Base-by-base conservation (phyloP, 2,888 invertebrate species). In the Busseola fusca region DNA sequence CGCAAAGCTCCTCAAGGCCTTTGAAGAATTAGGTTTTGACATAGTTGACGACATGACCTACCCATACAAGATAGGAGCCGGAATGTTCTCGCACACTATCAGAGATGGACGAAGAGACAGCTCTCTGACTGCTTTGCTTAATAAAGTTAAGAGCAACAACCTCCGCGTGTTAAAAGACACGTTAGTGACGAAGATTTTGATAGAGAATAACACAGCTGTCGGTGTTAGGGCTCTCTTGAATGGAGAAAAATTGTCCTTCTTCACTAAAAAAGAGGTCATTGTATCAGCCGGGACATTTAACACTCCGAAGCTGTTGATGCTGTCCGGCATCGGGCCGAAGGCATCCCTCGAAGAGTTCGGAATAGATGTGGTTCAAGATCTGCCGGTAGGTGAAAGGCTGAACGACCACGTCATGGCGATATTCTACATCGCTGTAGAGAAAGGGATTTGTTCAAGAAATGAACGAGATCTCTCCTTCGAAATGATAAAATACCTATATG, bases 31-130 rank as follows among this genome's bases (percentile, higher is more conserved):
- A 4, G 93, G 93, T 0, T 91, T 92, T 30, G 57, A 89, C 9
- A 84, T 90, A 7, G 92, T 94, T 1, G 82, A 89, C 27, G 95
- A 95, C 71, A 94, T 95, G 94, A 94, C 94, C 0, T 87, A 92
- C 67, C 93, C 93, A 0, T 30, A 88, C 14, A 81, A 69, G 57
- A 88, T 93, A 37, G 94, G 94, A 25, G 93, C 88, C 0, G 94
- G 94, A 2, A 84, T 90, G 69, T 94, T 94, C 73, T 94, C 93
- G 3, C 94, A 94, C 72, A 94, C 94, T 0, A 88, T 94, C 6
- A 86, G 81, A 60, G 76, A 89, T 7, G 93, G 94, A 0, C 89
- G 84, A 34, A 86, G 95, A 52, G 89, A 91, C 52, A 93, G 93
- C 67, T 87, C 92, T 5, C 73, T 91, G 4, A 93, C 93, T 1